Evolutionary conservation across 92 coral and sea anemone species (phyloP), one percentile per base, ranked within the genome.

Genomic region (Heliopora coerulea): DNA sequence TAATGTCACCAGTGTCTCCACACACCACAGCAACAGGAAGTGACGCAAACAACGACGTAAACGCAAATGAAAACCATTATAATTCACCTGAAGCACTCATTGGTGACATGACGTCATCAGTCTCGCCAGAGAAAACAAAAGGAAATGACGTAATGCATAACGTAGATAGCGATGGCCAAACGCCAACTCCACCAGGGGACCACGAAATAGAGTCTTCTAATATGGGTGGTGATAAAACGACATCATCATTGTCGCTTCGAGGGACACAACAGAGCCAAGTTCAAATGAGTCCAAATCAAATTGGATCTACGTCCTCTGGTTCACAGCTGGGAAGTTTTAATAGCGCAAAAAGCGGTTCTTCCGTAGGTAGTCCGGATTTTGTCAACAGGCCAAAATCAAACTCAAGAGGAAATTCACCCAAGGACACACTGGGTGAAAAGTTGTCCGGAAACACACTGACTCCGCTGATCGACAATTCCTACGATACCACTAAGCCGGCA

Each of bases 71-170:
- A n/a, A n/a, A n/a, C n/a, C n/a, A n/a, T n/a, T n/a, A n/a, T n/a
- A n/a, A n/a, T n/a, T n/a, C n/a, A n/a, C n/a, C n/a, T n/a, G n/a
- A n/a, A n/a, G n/a, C n/a, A n/a, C n/a, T n/a, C n/a, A n/a, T n/a
- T 34, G 44, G 39, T 25, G 68, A 61, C 40, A 3, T 63, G 23
- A 67, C 42, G 74, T 13, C 74, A 21, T 41, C 69, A 62, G 18
- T 33, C 27, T 62, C 69, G 20, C 56, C 73, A 6, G n/a, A n/a
- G 10, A 46, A 46, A 7, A 2, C 52, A 46, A 46, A 8, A 46
- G 42, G 42, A 37, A 2, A 8, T 37, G 42, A 37, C 42, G 11
- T 11, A 37, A 37, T 4, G 42, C 4, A 37, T 50, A 46, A 67
- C 35, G 17, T 17, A 5, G 52, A 21, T 24, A 17, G 21, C 14